A percentile compares a stretch with the other conserved stretches of the same genome.
phyloP scores from a whole-genome alignment of 2,888 invertebrate genomes.

The Ptilodon capucinus region DNA sequence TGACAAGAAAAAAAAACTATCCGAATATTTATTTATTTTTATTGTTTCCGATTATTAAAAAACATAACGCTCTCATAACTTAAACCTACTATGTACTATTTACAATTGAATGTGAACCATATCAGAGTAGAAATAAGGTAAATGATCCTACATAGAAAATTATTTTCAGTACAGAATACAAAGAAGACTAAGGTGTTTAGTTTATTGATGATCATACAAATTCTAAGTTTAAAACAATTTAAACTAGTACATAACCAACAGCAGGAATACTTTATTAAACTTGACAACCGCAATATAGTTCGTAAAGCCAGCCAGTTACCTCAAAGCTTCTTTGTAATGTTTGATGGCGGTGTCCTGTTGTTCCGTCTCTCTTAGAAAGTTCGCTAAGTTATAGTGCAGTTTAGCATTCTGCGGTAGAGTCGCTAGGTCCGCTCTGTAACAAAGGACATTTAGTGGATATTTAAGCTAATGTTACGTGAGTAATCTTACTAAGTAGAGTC shows the following conservation, averaged over 20 bases:
- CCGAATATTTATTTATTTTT: too few relatives aligned
- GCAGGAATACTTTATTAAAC: slow-evolving; percentile 27
- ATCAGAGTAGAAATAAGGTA: too few relatives aligned
- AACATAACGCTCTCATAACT: too few relatives aligned
- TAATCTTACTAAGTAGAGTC: slow-evolving; percentile 44
- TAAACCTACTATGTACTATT: too few relatives aligned
- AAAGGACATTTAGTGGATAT: slow-evolving; percentile 66
- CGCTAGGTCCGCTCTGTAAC: slow-evolving; percentile 90
- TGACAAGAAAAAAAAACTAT: too few relatives aligned
- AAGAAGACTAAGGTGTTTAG: too few relatives aligned
- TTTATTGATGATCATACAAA: too few relatives aligned
- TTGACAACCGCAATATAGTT: slow-evolving; percentile 21
- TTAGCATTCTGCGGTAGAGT: slow-evolving; percentile 94
- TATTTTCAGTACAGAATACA: too few relatives aligned
- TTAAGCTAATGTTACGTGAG: slow-evolving; percentile 48
- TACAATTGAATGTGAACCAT: too few relatives aligned
- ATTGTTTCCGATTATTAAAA: too few relatives aligned
- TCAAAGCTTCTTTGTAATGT: slow-evolving; percentile 91
- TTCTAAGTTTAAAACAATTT: neutral
- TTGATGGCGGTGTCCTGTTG: slow-evolving; percentile 87
- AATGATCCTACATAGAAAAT: too few relatives aligned
- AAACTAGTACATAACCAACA: neutral
- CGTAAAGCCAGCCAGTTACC: slow-evolving; percentile 78
- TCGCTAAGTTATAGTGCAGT: slow-evolving; percentile 96
- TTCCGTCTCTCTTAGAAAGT: slow-evolving; percentile 90